Percentiles rank a stretch among this genome's conserved stretches.
phyloP scores from a whole-genome alignment of 1,140 invertebrate species.

The Paramacrobiotus metropolitanus region DNA sequence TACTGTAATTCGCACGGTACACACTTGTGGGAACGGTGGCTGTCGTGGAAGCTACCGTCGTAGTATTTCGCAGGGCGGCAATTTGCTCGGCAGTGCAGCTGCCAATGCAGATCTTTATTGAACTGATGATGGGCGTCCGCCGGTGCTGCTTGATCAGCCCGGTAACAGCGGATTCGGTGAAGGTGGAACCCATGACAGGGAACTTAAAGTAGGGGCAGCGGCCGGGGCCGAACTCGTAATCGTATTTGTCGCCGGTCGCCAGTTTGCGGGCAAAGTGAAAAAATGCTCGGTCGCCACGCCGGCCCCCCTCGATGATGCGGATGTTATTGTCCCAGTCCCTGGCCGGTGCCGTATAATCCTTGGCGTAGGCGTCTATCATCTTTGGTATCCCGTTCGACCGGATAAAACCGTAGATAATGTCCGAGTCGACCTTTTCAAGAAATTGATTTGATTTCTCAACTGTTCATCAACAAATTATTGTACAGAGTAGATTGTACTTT shows the following conservation, averaged over 20 bases:
- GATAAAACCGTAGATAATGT: background rate
- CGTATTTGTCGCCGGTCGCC: background rate
- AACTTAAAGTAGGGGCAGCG: constrained; percentile 63
- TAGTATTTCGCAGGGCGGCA: no score
- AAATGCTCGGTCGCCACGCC: background rate
- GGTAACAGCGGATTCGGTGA: constrained; percentile 62
- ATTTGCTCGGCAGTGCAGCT: no score
- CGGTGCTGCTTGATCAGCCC: constrained; percentile 59
- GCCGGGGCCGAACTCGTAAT: background rate
- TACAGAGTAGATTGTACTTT: no score
- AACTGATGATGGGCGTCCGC: constrained; percentile 44
- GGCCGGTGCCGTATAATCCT: background rate
- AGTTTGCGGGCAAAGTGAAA: background rate
- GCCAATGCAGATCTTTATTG: constrained; percentile 53
- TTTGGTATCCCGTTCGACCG: background rate
- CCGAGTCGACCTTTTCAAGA: no score
- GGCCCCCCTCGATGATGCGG: background rate
- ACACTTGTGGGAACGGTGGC: no score
- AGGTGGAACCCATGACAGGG: constrained; percentile 53
- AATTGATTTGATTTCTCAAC: no score
- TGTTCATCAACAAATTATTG: no score
- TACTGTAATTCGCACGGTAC: no score
- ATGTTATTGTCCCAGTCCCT: background rate
- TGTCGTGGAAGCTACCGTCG: no score
- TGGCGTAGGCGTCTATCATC: background rate